Conservation (phyloP, 1,140 invertebrate species). For the Coptotermes formosanus region DNA sequence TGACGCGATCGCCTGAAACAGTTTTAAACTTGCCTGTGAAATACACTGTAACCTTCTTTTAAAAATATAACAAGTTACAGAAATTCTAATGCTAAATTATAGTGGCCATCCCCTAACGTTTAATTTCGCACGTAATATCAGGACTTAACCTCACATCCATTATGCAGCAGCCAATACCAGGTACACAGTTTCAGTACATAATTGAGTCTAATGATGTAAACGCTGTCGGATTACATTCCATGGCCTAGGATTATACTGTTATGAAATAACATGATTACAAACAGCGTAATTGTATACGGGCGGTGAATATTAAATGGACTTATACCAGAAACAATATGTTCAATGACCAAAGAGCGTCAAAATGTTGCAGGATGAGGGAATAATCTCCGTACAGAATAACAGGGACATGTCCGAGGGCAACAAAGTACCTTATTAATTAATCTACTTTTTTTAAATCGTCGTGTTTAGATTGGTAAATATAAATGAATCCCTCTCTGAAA, state of each 20-base stretch:
- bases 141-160: not conserved
- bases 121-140: not conserved
- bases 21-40: too few relatives aligned
- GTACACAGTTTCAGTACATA: not conserved
- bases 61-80: too few relatives aligned
- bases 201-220: slow-evolving; percentile 10
- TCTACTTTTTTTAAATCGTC: too few relatives aligned
- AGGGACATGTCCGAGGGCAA: too few relatives aligned
- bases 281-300: not conserved
- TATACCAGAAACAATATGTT: not conserved
- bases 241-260: not conserved
- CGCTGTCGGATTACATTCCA: not conserved
- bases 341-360: not conserved
- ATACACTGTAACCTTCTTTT: too few relatives aligned
- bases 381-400: too few relatives aligned
- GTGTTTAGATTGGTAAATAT: too few relatives aligned
- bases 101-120: not conserved
- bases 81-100: too few relatives aligned
- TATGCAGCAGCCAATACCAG: not conserved
- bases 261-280: not conserved
- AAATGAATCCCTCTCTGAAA: too few relatives aligned
- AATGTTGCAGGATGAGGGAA: too few relatives aligned
- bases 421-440: too few relatives aligned
- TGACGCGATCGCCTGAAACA: too few relatives aligned
- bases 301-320: not conserved